Evolutionary conservation across 2,888 invertebrate genomes (phyloP).

Genomic region (Coenonympha glycerion): DNA sequence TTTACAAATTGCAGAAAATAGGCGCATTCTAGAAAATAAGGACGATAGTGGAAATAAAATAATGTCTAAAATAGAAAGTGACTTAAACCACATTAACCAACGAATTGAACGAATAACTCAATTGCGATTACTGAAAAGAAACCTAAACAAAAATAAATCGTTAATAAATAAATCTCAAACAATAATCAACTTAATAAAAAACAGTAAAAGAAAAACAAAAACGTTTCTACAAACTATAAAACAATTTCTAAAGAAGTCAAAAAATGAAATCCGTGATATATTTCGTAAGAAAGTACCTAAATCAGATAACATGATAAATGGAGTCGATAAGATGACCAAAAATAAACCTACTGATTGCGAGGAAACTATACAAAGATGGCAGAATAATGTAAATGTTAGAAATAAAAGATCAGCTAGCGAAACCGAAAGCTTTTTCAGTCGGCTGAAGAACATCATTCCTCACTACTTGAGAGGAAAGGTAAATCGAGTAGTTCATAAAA

Average conservation of each 20-base stretch:
- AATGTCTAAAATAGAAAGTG: slow-evolving; percentile 35
- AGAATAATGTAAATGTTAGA: slow-evolving; percentile 41
- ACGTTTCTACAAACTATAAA: slow-evolving; percentile 49
- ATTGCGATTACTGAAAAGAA: slow-evolving; percentile 11
- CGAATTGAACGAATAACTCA: slow-evolving; percentile 35
- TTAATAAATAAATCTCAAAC: background rate
- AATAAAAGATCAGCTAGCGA: slow-evolving; percentile 38
- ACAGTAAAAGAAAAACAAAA: slow-evolving; percentile 31
- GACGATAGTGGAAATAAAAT: slow-evolving; percentile 32
- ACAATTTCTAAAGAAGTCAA: slow-evolving; percentile 44
- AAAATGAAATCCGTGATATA: slow-evolving; percentile 40
- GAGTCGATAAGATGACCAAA: slow-evolving; percentile 38
- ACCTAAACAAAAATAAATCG: background rate
- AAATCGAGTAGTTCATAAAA: slow-evolving; percentile 36
- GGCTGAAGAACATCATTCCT: slow-evolving; percentile 56
- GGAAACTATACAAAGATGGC: slow-evolving; percentile 50
- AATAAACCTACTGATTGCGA: slow-evolving; percentile 41
- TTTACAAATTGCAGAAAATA: slow-evolving; percentile 39
- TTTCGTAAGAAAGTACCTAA: slow-evolving; percentile 40
- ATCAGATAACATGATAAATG: slow-evolving; percentile 40
- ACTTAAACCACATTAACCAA: slow-evolving; percentile 35
- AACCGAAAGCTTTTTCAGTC: slow-evolving; percentile 30
- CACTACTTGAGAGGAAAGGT: slow-evolving; percentile 51
- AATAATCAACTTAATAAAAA: background rate
- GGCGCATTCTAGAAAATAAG: slow-evolving; percentile 40